phyloP scores from a whole-genome alignment of 2,113 vertebrate genomes.

The Balaeniceps rex region DNA sequence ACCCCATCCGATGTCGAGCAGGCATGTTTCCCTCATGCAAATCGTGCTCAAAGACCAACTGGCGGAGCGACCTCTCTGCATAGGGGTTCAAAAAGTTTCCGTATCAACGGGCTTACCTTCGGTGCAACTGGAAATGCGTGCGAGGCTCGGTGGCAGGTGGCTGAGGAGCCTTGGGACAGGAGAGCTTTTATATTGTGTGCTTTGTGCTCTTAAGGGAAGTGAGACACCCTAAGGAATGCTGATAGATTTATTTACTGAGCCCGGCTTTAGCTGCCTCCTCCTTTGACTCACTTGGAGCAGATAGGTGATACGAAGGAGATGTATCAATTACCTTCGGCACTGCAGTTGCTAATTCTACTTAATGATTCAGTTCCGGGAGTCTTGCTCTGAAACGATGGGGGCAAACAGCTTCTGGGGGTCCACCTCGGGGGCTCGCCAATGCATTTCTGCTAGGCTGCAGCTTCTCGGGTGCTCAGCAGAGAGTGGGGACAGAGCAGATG shows the following conservation, averaged over 20 bases:
- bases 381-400: background rate
- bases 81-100: background rate
- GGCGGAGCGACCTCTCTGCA: accelerated
- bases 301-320: background rate
- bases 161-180: background rate
- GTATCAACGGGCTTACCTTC: background rate
- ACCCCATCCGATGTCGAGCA: accelerated
- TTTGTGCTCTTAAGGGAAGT: background rate
- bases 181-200: background rate
- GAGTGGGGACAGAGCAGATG: background rate
- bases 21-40: accelerated
- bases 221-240: constrained; percentile 44
- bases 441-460: background rate
- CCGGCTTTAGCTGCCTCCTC: background rate
- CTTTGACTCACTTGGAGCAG: constrained; percentile 18
- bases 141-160: background rate
- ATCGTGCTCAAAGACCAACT: background rate
- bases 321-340: background rate
- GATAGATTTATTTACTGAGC: background rate
- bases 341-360: accelerated
- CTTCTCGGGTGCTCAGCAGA: background rate
- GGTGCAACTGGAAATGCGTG: accelerated
- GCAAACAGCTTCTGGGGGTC: accelerated
- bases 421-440: accelerated
- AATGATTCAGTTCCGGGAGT: background rate